phyloP scores from a whole-genome alignment of 2,113 vertebrate genomes.

The Bagarius yarrelli region DNA sequence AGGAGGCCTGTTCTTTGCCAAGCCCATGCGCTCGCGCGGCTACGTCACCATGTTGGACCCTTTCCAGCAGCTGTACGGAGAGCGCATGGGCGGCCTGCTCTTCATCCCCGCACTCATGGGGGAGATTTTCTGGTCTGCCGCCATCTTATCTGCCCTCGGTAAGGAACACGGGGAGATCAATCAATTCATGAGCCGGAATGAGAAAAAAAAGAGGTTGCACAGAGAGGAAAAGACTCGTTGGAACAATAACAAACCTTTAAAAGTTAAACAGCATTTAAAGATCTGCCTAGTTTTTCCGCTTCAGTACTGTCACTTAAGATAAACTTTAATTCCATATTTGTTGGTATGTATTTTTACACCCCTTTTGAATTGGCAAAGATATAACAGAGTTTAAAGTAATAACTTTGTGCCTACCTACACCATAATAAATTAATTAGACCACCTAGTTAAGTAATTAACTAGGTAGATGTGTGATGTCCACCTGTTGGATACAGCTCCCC shows the following conservation, averaged over 20 bases:
- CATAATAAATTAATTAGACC: neutral
- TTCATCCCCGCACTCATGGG: constrained; percentile 98
- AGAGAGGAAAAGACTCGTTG: neutral
- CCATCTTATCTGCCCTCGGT: constrained; percentile 96
- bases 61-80: constrained; percentile 95
- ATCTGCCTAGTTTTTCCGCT: neutral
- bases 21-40: constrained; percentile 95
- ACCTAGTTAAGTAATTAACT: neutral
- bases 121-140: constrained; percentile 99
- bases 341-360: neutral
- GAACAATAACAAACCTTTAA: neutral
- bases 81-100: constrained; percentile 94
- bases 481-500: neutral
- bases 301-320: neutral
- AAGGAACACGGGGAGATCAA: constrained; percentile 52
- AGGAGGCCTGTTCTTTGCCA: constrained; percentile 98
- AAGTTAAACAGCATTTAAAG: neutral
- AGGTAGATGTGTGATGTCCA: neutral
- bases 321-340: neutral
- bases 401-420: neutral
- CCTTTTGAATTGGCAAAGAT: neutral
- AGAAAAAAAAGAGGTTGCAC: neutral
- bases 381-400: neutral
- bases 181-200: neutral
- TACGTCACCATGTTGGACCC: constrained; percentile 99